Base-by-base conservation (phyloP, 2,113 vertebrate genomes). In the Anoura caudifer region DNA sequence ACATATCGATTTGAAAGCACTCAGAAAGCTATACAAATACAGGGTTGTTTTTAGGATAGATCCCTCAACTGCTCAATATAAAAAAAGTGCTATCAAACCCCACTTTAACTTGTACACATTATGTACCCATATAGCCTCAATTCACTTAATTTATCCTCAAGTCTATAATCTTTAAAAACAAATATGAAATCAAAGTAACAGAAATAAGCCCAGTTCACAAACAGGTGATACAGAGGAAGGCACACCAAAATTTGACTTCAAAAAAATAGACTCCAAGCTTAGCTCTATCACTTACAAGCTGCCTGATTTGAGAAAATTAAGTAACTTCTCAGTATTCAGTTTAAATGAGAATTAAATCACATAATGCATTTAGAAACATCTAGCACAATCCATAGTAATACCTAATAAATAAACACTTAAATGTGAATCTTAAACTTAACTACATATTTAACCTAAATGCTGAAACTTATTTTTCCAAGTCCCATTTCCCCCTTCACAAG, bases 391-490 rank as follows among this genome's bases (percentile, higher is more conserved):
- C 11, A 87, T 1, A 87, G 16, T 45, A 88, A 87, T 69, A 31
- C 0, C 22, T 59, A 87, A 54, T 15, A 81, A 52, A 54, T 67
- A 79, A 90, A 83, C n/a, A n/a, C n/a, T n/a, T 38, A 26, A 43
- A 85, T 90, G 65, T 95, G 24, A 93, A 65, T 73, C 14, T 52
- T 89, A 15, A 61, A 50, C 19, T 24, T 52, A 80, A 80, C 63
- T 52, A n/a, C 56, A 20, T 67, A 84, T 73, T 86, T 79, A 94
- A 82, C 33, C 26, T 86, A 88, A 94, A 87, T 73, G 28, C 19
- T 92, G 88, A 47, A 36, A 50, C 92, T 91, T 75, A 47, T 80
- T 96, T 93, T 67, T 90, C 72, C 33, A 94, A 95, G 24, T 70
- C 24, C 22, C 8, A 59, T 45, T 59, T 36, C 7, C 14, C 3